Evolutionary conservation across 2,113 vertebrate genomes (phyloP), one percentile per base, ranked within the genome.

Genomic region (Hippocampus guttulatus): DNA sequence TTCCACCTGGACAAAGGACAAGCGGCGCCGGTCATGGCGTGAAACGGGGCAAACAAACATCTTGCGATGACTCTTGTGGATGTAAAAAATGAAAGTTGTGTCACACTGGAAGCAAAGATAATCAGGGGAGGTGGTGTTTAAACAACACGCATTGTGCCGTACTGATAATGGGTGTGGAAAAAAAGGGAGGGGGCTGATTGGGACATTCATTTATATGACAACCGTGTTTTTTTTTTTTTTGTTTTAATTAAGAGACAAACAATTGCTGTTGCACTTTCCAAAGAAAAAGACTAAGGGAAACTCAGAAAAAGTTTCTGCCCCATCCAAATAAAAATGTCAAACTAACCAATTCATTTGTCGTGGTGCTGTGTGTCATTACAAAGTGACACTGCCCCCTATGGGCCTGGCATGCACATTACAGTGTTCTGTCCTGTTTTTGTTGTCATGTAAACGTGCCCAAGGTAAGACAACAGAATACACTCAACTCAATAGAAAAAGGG

Each of bases 1-100:
- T 98, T 84, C 97, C 97, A 93, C 96, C 97, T 99, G 92, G 72
- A 75, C 12, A 86, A 71, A 83, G 81, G 79, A 91, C 87, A 81
- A 91, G 84, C 77, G 78, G 75, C 3, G 54, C 3, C 63, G 71
- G 76, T 88, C 66, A 70, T 74, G 25, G 12, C 43, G 27, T 18
- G 58, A 20, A 61, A 63, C 77, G 77, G 81, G 75, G 73, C 66
- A 77, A 40, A 51, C 64, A 82, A 71, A 90, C 79, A 85, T 15
- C 33, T 38, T 38, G 38, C 21, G 58, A 79, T 38, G 47, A 38
- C 40, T 61, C 58, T 60, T 30, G 3, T 8, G 12, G 12, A 27
- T 58, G 55, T 14, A 18, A 30, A 40, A 9, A 40, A 62, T 62
- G 60, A n/a, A 63, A 21, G 25, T 18, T 61, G 25, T 11, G n/a